These are phyloP conservation scores for Melanotaenia parkinsoni DNA, from an alignment of 2,797 vertebrate genomes.

Conservation along the genomic window DNA sequence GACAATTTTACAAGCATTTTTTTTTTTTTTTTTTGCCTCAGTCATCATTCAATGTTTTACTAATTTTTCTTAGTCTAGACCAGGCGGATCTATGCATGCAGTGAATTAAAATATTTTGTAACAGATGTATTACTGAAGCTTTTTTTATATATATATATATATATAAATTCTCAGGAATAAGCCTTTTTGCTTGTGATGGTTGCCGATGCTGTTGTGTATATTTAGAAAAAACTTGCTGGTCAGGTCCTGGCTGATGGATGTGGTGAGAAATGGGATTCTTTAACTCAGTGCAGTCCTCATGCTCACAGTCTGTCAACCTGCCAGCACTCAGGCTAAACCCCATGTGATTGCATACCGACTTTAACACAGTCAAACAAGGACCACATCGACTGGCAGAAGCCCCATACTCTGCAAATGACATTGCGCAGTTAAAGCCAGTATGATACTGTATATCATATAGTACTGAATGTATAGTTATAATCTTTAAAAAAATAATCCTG, in stretches of 20 bases:
- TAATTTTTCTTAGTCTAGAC: constrained; percentile 15
- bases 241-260: constrained; percentile 45
- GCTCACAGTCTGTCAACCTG: constrained; percentile 60
- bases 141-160: not conserved
- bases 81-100: constrained; percentile 1
- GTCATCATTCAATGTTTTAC: constrained; percentile 42
- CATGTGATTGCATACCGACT: constrained; percentile 54
- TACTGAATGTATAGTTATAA: constrained; percentile 10
- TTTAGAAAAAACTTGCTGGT: constrained; percentile 29
- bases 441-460: not conserved
- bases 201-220: constrained; percentile 13
- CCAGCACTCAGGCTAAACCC: constrained; percentile 56
- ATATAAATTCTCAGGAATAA: constrained; percentile 18
- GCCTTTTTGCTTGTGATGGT: constrained; percentile 22
- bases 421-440: constrained; percentile 4
- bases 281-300: constrained; percentile 26
- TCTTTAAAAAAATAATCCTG: constrained; percentile 12
- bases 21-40: constrained; percentile 10
- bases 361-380: constrained; percentile 35
- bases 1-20: constrained; percentile 54
- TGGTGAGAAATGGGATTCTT: constrained; percentile 36
- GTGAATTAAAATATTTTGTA: constrained; percentile 27
- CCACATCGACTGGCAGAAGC: constrained; percentile 15
- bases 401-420: constrained; percentile 10
- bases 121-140: constrained; percentile 10